These are phyloP conservation scores for Rhynchopsitta pachyrhyncha DNA, from an alignment of 2,113 vertebrate species.

Conservation along the genomic window DNA sequence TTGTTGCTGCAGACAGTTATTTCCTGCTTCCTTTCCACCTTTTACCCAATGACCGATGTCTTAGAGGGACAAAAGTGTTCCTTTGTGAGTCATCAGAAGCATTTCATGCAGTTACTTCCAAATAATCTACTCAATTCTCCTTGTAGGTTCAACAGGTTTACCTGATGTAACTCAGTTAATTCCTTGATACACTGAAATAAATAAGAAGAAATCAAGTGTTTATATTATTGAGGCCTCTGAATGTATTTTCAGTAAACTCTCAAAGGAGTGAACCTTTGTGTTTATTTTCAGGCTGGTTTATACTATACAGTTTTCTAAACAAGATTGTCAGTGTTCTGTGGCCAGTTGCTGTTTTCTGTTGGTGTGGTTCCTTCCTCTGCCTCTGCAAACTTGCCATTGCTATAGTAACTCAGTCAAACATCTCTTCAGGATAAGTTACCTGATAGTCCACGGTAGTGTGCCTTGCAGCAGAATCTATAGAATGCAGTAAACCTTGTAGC, in stretches of 20 bases:
- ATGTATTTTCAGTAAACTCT: constrained; percentile 25
- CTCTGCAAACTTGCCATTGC: constrained; percentile 33
- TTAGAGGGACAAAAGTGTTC: not conserved
- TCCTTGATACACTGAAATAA: not conserved
- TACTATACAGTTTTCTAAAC: not conserved
- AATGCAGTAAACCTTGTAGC: not conserved
- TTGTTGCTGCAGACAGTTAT: not conserved
- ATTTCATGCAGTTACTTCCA: constrained; percentile 28
- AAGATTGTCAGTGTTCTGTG: not conserved
- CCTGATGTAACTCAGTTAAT: not conserved
- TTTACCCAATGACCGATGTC: not conserved
- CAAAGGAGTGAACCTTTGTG: not conserved
- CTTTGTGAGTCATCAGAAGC: constrained; percentile 3
- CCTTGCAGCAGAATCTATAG: constrained; percentile 32
- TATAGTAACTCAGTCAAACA: constrained; percentile 48
- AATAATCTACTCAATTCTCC: not conserved
- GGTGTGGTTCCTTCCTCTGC: constrained; percentile 2
- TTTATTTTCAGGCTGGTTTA: not conserved
- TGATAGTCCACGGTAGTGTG: not conserved
- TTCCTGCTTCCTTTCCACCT: constrained; percentile 8
- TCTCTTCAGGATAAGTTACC: constrained; percentile 28
- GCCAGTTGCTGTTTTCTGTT: not conserved
- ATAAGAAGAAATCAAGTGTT: not conserved
- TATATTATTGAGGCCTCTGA: not conserved
- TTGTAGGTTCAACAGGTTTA: not conserved